These are phyloP conservation scores for Bucco capensis DNA, from an alignment of 2,113 vertebrate species.

Conservation along the genomic window DNA sequence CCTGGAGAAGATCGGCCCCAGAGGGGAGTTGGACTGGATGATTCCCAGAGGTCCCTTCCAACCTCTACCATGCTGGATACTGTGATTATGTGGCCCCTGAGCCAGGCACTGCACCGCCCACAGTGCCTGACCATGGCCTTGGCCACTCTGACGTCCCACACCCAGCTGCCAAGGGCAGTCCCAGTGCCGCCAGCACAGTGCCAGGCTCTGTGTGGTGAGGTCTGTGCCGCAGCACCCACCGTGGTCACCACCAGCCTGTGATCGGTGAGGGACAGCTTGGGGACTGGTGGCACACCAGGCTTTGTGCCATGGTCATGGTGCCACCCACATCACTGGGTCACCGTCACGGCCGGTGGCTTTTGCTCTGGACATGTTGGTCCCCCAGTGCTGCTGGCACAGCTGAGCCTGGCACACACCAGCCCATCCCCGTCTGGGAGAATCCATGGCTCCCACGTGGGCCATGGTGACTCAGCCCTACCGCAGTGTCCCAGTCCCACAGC, in stretches of 20 bases:
- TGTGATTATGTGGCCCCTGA: too few relatives aligned
- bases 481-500: too few relatives aligned
- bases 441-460: too few relatives aligned
- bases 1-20: too few relatives aligned
- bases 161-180: not conserved
- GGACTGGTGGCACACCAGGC: not conserved
- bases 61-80: too few relatives aligned
- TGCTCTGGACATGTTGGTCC: not conserved
- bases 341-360: not conserved
- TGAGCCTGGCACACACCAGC: too few relatives aligned
- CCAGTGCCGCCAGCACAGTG: not conserved
- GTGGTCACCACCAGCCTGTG: too few relatives aligned
- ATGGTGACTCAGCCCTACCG: not conserved
- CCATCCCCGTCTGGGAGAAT: too few relatives aligned
- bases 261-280: not conserved
- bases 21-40: too few relatives aligned
- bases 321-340: not conserved
- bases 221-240: not conserved
- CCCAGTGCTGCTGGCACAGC: not conserved
- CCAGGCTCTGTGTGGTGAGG: not conserved
- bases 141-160: not conserved
- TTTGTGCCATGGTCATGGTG: not conserved
- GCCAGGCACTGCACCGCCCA: not conserved
- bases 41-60: too few relatives aligned
- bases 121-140: not conserved